Evolutionary conservation across 2,797 vertebrate genomes (phyloP).

Genomic region (Mus caroli): DNA sequence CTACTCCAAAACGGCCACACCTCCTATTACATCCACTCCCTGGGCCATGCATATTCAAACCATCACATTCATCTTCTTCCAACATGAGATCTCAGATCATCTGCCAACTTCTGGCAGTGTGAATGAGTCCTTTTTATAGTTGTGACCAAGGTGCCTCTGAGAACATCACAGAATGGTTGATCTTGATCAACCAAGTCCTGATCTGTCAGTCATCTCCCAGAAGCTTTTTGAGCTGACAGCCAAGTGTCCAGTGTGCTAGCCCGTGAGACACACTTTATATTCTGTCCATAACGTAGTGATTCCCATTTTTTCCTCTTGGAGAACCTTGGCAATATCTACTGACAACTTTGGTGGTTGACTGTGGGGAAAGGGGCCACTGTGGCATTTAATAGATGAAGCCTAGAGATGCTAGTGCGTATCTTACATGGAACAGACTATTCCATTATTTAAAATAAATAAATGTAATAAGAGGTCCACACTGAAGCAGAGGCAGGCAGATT

Average conservation of each 20-base stretch:
- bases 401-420: neutral
- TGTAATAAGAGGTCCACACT: neutral
- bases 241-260: neutral
- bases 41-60: neutral
- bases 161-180: neutral
- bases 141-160: neutral
- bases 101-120: too few relatives aligned
- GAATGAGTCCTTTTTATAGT: neutral
- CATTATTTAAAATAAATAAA: neutral
- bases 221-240: neutral
- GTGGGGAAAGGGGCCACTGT: accelerated
- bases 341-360: neutral
- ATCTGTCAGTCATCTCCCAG: neutral
- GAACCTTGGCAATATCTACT: neutral
- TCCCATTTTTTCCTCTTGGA: neutral
- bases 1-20: too few relatives aligned
- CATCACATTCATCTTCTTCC: neutral
- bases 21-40: neutral
- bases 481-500: neutral
- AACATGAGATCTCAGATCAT: too few relatives aligned
- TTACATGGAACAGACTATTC: neutral
- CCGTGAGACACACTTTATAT: neutral
- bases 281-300: neutral
- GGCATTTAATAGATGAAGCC: neutral
- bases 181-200: neutral